These are phyloP conservation scores for Polymixis flavicincta DNA, from an alignment of 2,888 invertebrate genomes.

Conservation along the genomic window DNA sequence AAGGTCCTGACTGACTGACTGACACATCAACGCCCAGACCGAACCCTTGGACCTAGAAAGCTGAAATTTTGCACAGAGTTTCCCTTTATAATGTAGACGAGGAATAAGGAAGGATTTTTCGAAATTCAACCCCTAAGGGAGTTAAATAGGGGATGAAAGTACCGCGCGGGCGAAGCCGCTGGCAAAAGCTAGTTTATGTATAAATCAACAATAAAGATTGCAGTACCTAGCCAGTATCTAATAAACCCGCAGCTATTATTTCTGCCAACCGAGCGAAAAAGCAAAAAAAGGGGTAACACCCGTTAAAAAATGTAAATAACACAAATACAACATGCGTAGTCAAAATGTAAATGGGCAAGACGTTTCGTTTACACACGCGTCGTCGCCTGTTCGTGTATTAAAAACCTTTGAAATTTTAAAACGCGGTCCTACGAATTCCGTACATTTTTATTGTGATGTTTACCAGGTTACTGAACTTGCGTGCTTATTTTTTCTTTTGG, in stretches of 20 bases:
- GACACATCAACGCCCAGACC: too few relatives aligned
- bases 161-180: too few relatives aligned
- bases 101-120: too few relatives aligned
- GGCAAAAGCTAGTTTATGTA: too few relatives aligned
- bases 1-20: too few relatives aligned
- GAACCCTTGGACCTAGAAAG: too few relatives aligned
- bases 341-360: slow-evolving; percentile 75
- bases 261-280: slow-evolving; percentile 37
- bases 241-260: slow-evolving; percentile 32
- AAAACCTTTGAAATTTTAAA: slow-evolving; percentile 68
- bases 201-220: slow-evolving; percentile 17
- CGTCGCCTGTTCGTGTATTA: slow-evolving; percentile 70
- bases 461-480: slow-evolving; percentile 30
- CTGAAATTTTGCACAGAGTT: too few relatives aligned
- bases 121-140: too few relatives aligned
- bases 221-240: slow-evolving; percentile 7
- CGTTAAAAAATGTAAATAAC: slow-evolving; percentile 74
- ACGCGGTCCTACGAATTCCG: slow-evolving; percentile 56
- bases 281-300: slow-evolving; percentile 41
- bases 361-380: slow-evolving; percentile 73
- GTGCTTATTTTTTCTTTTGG: slow-evolving; percentile 23
- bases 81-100: too few relatives aligned
- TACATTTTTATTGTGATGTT: slow-evolving; percentile 50
- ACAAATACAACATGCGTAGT: slow-evolving; percentile 67
- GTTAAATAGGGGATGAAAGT: too few relatives aligned